Base-by-base conservation (phyloP, 2,888 invertebrate genomes). In the Patella depressa region DNA sequence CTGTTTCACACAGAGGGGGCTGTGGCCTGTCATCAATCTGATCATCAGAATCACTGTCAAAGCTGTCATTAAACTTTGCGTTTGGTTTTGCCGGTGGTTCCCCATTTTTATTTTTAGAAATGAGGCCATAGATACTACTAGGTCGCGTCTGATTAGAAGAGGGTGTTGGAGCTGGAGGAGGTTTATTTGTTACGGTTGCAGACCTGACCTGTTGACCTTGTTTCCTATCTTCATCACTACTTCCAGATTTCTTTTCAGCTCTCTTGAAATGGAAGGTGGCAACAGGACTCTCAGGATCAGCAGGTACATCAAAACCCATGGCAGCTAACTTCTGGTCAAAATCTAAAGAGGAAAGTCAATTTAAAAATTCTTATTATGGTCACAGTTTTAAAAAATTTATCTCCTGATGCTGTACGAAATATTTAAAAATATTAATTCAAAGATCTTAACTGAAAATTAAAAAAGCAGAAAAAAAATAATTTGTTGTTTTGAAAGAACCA, bases 301-400 rank as follows among this genome's bases (percentile, higher is more conserved):
- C 55, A 15, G 74, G 59, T 81, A 87, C 80, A 77, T 88, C 89
- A 85, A 91, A 89, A 73, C 90, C 90, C 86, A 90, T 88, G 19
- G 85, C 84, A 72, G 86, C 84, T 76, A 90, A 84, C 82, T 89
- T 90, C 79, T 83, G 81, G 78, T 90, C 88, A 85, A 90, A 91
- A 79, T 90, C 90, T 90, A 87, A 73, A 72, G 75, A 45, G 9
- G 9, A 45, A 45, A 45, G 9, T 45, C 9, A 45, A 45, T 45
- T 5, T 45, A 45, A 45, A 45, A 45, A 45, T 45, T 45, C 34
- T 34, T 34, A 34, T 24, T 24, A 34, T 34, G 34, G 4, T 34
- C 34, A 34, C 4, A 29, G 2, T 29, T 29, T 29, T 29, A 29
- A 29, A 29, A 29, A 29, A 29, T 29, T 29, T 29, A 29, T 29